Evolutionary conservation across 1,140 invertebrate species (phyloP).

Genomic region (Homalodisca vitripennis): DNA sequence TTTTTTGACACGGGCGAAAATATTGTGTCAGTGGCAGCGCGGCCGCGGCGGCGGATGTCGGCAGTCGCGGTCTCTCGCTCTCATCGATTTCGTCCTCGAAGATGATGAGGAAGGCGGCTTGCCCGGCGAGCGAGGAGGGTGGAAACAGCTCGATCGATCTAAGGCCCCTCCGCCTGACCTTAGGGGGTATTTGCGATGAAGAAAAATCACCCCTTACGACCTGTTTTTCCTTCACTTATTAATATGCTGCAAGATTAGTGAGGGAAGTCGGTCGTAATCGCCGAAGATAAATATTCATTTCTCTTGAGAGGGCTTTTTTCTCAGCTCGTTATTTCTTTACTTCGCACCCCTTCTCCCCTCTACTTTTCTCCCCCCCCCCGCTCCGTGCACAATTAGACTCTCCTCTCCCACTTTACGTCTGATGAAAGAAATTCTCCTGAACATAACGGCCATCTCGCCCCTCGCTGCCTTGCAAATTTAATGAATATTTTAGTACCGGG

Average conservation of each 20-base stretch:
- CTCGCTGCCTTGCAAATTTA: constrained; percentile 13
- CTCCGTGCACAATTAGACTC: not conserved
- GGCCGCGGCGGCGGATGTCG: not conserved
- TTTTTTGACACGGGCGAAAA: constrained; percentile 18
- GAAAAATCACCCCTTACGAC: constrained; percentile 27
- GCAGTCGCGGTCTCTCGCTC: too few species aligned
- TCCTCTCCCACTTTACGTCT: constrained; percentile 8
- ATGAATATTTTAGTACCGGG: constrained; percentile 7
- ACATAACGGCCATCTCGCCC: constrained; percentile 21
- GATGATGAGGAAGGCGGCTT: not conserved
- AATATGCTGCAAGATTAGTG: constrained; percentile 28
- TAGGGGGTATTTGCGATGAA: constrained; percentile 22
- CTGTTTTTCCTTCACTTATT: constrained; percentile 30
- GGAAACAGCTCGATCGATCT: constrained; percentile 25
- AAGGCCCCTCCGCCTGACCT: constrained; percentile 1
- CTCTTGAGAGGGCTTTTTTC: constrained; percentile 18
- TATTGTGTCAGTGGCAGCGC: constrained; percentile 5
- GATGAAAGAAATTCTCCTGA: constrained; percentile 27
- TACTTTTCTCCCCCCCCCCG: not conserved
- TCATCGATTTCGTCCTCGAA: not conserved
- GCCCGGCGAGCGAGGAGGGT: not conserved
- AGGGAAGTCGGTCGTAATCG: constrained; percentile 28
- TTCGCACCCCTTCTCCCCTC: constrained; percentile 6
- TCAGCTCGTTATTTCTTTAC: constrained; percentile 16
- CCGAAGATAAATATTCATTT: constrained; percentile 35